Conservation (phyloP, 2,113 vertebrate species). For the Silurus glanis region DNA sequence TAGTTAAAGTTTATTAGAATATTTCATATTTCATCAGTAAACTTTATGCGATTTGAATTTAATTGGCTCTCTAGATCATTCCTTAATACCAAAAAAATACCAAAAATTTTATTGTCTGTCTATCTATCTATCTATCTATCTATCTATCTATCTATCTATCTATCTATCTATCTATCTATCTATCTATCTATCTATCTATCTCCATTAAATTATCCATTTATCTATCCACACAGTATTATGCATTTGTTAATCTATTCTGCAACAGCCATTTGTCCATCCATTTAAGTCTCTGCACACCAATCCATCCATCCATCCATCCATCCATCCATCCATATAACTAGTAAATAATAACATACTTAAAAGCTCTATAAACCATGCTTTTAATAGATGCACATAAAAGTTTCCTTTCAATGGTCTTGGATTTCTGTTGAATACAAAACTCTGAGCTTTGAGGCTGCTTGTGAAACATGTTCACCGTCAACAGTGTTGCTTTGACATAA, state of each 20-base stretch:
- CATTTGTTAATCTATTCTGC: no score
- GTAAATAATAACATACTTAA: neutral
- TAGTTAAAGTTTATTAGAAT: neutral
- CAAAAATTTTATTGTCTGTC: neutral
- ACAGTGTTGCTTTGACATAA: conserved; percentile 32
- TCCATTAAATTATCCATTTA: neutral
- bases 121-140: neutral
- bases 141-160: neutral
- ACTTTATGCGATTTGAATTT: neutral
- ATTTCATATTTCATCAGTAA: conserved; percentile 16
- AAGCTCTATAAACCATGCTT: neutral
- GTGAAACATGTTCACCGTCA: neutral
- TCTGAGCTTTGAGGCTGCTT: neutral
- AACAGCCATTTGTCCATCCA: neutral
- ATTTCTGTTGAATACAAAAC: neutral
- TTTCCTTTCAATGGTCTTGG: neutral
- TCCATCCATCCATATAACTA: neutral
- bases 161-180: neutral
- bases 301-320: neutral
- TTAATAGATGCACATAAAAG: neutral
- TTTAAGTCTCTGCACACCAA: neutral
- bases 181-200: neutral
- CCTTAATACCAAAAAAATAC: neutral
- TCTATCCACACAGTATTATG: neutral
- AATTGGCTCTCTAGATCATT: neutral